These are phyloP conservation scores for Harpegnathos saltator DNA, from an alignment of 1,140 invertebrate genomes.

Conservation along the genomic window DNA sequence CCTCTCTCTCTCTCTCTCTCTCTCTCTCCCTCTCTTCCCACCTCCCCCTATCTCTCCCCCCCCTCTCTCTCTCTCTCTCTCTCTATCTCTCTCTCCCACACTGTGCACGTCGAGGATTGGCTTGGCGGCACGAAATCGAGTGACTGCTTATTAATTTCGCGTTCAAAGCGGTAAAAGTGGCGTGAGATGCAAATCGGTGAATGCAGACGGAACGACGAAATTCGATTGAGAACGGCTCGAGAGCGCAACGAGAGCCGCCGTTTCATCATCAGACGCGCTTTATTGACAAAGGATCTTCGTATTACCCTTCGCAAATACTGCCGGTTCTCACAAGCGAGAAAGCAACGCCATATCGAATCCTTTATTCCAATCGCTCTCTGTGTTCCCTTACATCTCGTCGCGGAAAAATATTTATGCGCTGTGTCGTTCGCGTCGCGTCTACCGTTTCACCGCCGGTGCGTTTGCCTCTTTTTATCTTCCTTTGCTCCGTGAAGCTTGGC, in stretches of 20 bases:
- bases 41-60: too few relatives aligned
- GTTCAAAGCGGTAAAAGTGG: conserved; percentile 22
- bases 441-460: background rate
- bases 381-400: background rate
- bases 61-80: background rate
- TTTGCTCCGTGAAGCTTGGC: background rate
- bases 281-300: conserved; percentile 45
- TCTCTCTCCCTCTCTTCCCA: too few relatives aligned
- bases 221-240: conserved; percentile 38
- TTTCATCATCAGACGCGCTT: conserved; percentile 33
- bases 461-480: background rate
- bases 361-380: background rate
- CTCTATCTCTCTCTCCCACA: too few relatives aligned
- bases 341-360: background rate
- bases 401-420: background rate
- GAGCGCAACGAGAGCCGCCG: background rate
- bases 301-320: conserved; percentile 24
- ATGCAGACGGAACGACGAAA: conserved; percentile 54
- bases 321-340: background rate
- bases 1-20: background rate
- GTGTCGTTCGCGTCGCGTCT: background rate
- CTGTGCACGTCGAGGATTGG: background rate
- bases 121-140: conserved; percentile 25
- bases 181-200: conserved; percentile 25
- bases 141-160: conserved; percentile 60